phyloP scores from a whole-genome alignment of 2,113 vertebrate species.

The Peromyscus leucopus region DNA sequence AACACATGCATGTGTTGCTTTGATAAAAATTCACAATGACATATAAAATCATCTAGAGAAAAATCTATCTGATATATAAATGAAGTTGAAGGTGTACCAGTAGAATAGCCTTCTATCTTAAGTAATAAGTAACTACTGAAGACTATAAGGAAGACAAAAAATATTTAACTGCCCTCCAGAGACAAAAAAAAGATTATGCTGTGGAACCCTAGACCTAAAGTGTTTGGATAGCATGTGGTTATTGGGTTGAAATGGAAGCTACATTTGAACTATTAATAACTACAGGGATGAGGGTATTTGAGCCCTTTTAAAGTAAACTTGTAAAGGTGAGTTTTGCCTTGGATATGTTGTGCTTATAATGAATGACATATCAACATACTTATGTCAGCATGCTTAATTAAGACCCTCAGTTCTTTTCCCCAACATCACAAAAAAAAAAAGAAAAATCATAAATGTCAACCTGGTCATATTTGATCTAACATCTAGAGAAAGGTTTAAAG shows the following conservation, averaged over 20 bases:
- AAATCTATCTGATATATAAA: not conserved
- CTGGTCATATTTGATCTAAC: conserved; percentile 26
- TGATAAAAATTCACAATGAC: conserved; percentile 34
- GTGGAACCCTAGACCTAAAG: not conserved
- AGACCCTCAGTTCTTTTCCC: not conserved
- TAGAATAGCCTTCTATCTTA: not conserved
- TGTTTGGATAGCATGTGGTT: not conserved
- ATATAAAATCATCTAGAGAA: conserved; percentile 48
- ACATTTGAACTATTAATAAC: conserved; percentile 2
- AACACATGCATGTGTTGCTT: not conserved
- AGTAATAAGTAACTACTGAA: not conserved
- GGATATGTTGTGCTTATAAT: not conserved
- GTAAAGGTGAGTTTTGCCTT: conserved; percentile 24
- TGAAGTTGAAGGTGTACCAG: conserved; percentile 22
- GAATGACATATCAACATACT: not conserved
- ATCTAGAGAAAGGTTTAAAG: conserved; percentile 1
- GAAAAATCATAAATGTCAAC: conserved; percentile 27
- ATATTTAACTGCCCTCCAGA: not conserved
- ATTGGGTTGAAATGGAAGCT: not conserved
- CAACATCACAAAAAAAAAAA: not conserved
- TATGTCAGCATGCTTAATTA: conserved; percentile 20
- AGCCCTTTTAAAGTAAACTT: conserved; percentile 35
- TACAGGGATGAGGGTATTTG: not conserved
- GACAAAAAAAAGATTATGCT: not conserved
- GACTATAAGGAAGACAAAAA: not conserved